Evolutionary conservation across 2,113 vertebrate genomes (phyloP).

Genomic region (Anser brachyrhynchus): DNA sequence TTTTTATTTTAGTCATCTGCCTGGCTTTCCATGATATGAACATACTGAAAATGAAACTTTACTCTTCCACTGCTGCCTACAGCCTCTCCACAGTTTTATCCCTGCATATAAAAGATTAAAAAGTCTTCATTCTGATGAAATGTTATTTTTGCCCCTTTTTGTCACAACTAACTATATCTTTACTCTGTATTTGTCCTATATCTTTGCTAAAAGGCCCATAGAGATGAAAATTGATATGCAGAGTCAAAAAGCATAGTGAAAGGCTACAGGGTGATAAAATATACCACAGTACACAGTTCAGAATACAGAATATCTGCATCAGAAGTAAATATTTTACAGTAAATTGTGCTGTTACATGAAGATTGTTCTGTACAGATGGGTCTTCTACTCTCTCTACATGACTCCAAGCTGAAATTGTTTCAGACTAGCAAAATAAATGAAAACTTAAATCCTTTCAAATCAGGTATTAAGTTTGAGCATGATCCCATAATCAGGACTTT

Average conservation of each 20-base stretch:
- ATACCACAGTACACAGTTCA: background rate
- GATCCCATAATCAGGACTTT: conserved; percentile 4
- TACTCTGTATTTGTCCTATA: rapidly evolving
- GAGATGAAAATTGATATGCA: background rate
- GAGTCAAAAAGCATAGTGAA: background rate
- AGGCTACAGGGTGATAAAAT: background rate
- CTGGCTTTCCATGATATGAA: background rate
- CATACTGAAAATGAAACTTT: background rate
- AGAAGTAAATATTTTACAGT: background rate
- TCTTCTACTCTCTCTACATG: background rate
- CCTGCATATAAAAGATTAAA: background rate
- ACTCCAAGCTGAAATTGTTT: background rate
- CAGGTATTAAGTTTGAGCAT: background rate
- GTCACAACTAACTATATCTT: background rate
- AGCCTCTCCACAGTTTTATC: background rate
- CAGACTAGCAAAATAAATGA: background rate
- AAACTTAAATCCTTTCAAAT: background rate
- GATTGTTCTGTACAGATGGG: background rate
- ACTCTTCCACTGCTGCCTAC: background rate
- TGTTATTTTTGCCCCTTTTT: background rate
- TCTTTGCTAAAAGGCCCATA: background rate
- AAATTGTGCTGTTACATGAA: background rate
- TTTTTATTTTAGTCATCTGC: background rate
- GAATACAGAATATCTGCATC: background rate
- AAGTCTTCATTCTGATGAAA: background rate